Evolutionary conservation across 2,888 invertebrate species (phyloP).

Genomic region (Lottia scabra): DNA sequence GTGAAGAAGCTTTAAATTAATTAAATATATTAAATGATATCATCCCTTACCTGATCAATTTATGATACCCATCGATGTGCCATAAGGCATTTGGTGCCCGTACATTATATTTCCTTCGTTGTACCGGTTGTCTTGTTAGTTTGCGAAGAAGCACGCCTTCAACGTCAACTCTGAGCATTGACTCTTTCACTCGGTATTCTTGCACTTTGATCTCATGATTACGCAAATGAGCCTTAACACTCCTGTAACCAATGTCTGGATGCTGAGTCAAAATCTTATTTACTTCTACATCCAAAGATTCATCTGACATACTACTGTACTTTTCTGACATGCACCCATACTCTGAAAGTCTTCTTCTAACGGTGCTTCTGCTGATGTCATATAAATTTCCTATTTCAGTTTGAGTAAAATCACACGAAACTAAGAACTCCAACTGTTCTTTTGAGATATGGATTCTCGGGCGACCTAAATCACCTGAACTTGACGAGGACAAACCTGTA

Average conservation of each 20-base stretch:
- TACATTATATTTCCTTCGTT: neutral
- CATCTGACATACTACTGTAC: neutral
- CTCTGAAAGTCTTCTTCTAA: neutral
- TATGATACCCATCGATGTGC: neutral
- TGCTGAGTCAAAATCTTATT: neutral
- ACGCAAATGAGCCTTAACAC: neutral
- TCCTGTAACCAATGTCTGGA: slow-evolving; percentile 1
- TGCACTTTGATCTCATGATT: neutral
- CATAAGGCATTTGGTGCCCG: neutral
- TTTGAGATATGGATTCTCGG: neutral
- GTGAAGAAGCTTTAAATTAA: too few species aligned
- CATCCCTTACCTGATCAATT: neutral
- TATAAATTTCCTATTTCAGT: neutral
- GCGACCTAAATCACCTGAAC: slow-evolving; percentile 1
- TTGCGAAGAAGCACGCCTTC: neutral
- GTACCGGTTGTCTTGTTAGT: neutral
- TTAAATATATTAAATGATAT: too few species aligned
- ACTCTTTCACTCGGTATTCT: neutral
- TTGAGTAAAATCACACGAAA: slow-evolving; percentile 1
- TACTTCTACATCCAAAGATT: neutral
- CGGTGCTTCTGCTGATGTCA: neutral
- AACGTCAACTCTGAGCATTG: neutral
- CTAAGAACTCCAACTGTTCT: neutral
- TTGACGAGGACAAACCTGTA: neutral
- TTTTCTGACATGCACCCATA: neutral